A percentile compares a stretch with the other conserved stretches of the same genome.
phyloP scores from a whole-genome alignment of 2,113 vertebrate species.

The Aleadryas rufinucha region DNA sequence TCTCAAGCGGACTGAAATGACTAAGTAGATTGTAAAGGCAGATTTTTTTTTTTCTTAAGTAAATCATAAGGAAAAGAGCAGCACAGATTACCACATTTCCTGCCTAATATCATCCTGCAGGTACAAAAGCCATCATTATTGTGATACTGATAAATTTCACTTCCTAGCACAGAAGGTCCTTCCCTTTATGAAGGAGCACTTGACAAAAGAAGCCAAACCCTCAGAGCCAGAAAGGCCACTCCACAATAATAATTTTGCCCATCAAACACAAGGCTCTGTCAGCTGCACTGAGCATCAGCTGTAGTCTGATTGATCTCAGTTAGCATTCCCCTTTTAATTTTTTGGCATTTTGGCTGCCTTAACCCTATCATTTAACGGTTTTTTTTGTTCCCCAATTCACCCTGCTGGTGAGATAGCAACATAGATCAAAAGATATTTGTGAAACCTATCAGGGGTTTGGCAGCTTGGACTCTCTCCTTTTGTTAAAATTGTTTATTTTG shows the following conservation, averaged over 20 bases:
- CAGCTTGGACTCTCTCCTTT: not conserved
- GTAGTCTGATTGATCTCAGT: not conserved
- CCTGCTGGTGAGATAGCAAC: not conserved
- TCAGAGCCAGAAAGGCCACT: not conserved
- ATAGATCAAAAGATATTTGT: not conserved
- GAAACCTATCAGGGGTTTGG: not conserved
- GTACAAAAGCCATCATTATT: not conserved
- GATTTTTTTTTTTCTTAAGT: not conserved
- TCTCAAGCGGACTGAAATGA: not conserved
- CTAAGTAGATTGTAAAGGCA: not conserved
- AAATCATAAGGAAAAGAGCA: not conserved
- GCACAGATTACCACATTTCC: not conserved
- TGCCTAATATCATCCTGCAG: not conserved
- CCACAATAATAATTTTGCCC: not conserved
- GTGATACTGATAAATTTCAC: not conserved
- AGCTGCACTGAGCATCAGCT: not conserved
- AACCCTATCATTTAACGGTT: not conserved
- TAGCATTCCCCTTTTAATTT: not conserved
- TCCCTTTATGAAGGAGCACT: not conserved
- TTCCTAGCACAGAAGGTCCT: not conserved
- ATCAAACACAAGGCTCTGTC: not conserved
- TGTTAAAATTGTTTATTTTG: conserved; percentile 6
- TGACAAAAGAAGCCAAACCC: not conserved
- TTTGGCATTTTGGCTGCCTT: not conserved
- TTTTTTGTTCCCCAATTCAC: not conserved